phyloP scores from a whole-genome alignment of 1,140 invertebrate species.

The Megalopta genalis region DNA sequence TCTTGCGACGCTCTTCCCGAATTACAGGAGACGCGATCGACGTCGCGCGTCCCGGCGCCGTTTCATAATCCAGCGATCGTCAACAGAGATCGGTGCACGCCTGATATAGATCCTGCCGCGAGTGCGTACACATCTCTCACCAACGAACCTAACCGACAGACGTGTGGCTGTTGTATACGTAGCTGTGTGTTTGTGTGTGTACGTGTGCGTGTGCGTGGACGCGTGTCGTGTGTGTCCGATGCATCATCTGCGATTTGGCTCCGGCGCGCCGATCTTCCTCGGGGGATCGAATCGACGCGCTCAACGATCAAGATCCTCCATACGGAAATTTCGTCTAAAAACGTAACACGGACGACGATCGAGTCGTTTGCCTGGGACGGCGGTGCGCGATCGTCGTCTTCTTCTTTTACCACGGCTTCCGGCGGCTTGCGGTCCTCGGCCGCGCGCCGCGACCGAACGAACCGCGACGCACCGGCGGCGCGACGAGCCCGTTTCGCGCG shows the following conservation, averaged over 20 bases:
- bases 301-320: not conserved
- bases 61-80: not conserved
- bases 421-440: not conserved
- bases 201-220: no score
- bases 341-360: not conserved
- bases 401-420: not conserved
- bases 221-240: no score
- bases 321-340: not conserved
- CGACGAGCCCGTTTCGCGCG: no score
- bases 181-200: not conserved
- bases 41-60: not conserved
- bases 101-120: no score
- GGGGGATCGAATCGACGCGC: not conserved
- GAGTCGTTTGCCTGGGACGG: slow-evolving; percentile 26
- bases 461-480: no score
- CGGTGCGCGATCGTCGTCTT: not conserved
- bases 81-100: not conserved
- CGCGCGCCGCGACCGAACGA: not conserved
- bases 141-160: not conserved
- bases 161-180: not conserved
- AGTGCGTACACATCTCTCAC: not conserved
- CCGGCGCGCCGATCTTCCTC: not conserved
- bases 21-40: not conserved
- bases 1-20: no score
- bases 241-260: not conserved